phyloP scores from a whole-genome alignment of 2,113 vertebrate genomes.

The Isichthys henryi region DNA sequence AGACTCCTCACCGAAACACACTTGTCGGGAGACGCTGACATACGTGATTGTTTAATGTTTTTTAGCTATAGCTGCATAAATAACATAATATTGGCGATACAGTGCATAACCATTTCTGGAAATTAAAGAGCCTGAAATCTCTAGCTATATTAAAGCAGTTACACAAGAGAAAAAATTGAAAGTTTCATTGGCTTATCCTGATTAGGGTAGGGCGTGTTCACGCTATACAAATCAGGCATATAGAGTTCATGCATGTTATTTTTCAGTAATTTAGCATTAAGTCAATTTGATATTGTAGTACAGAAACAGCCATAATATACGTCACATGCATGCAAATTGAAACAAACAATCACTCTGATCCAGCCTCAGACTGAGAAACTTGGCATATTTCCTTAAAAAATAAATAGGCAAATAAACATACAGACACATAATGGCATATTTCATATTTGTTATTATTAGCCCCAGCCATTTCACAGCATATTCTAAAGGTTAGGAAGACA shows the following conservation, averaged over 20 bases:
- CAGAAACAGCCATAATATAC: not conserved
- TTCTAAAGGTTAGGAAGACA: not conserved
- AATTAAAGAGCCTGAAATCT: not conserved
- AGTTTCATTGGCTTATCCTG: not conserved
- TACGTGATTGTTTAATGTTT: not conserved
- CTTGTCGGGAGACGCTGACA: not conserved
- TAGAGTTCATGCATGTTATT: not conserved
- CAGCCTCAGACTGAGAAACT: slow-evolving; percentile 41
- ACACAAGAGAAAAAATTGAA: not conserved
- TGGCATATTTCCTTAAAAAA: slow-evolving; percentile 44
- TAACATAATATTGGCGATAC: too few relatives aligned
- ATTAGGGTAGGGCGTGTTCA: not conserved
- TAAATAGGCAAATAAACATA: slow-evolving; percentile 51
- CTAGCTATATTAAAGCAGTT: not conserved
- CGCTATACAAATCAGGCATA: not conserved
- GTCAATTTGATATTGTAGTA: not conserved
- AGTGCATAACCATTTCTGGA: not conserved
- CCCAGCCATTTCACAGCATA: not conserved
- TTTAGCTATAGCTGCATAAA: not conserved
- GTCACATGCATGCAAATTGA: not conserved
- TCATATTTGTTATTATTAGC: not conserved
- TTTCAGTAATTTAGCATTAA: not conserved
- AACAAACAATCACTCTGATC: not conserved
- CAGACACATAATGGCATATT: slow-evolving; percentile 33
- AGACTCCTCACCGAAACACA: not conserved